Conservation (phyloP, 2,113 vertebrate species). For the Siniperca knerii region DNA sequence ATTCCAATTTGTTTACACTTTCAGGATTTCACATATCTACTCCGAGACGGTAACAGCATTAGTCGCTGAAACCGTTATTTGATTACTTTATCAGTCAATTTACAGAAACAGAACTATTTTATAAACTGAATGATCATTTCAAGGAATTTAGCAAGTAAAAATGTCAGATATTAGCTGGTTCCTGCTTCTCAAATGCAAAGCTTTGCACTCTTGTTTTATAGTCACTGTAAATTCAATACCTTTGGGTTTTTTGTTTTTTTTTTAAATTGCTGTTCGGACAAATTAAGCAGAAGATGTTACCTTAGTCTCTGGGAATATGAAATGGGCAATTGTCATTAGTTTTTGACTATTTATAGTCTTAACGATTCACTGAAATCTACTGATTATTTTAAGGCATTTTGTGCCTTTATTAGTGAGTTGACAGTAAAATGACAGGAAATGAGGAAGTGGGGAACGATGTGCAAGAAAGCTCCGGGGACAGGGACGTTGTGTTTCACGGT, state of each 20-base stretch:
- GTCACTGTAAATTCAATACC: not conserved
- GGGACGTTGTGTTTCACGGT: not conserved
- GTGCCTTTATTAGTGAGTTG: not conserved
- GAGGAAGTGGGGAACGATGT: not conserved
- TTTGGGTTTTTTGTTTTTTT: not conserved
- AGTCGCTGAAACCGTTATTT: not conserved
- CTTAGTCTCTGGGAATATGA: too few species aligned
- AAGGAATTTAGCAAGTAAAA: not conserved
- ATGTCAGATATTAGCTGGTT: not conserved
- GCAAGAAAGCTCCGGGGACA: not conserved
- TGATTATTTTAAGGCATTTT: not conserved
- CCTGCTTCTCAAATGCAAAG: not conserved
- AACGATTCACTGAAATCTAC: not conserved
- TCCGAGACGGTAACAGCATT: not conserved
- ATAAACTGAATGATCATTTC: not conserved
- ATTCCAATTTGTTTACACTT: not conserved
- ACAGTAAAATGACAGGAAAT: not conserved
- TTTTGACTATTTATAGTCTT: not conserved
- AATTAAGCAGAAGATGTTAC: not conserved
- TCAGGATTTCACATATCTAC: not conserved
- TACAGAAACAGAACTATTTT: not conserved
- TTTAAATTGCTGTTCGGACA: not conserved
- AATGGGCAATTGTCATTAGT: not conserved
- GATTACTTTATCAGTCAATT: not conserved
- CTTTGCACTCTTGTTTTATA: not conserved